Base-by-base conservation (phyloP, 2,888 invertebrate genomes). In the Harpalus rufipes region DNA sequence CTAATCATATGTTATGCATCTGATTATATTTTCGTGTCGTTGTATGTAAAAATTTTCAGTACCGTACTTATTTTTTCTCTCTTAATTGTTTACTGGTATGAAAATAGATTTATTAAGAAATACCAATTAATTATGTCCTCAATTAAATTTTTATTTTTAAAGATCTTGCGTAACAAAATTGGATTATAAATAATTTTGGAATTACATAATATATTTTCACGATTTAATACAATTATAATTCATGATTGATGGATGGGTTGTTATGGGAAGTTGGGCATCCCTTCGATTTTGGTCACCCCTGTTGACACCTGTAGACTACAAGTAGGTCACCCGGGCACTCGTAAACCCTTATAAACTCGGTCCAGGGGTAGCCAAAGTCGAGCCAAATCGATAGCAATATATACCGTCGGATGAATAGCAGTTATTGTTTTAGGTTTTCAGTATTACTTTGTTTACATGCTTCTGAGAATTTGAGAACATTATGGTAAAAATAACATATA, bases 291-390 rank as follows among this genome's bases (percentile, higher is more conserved):
- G 74, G 32, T 16, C 61, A 82, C 7, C 76, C 84, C 63, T 76
- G 56, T 65, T 59, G 76, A 84, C 84, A 84, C 84, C 84, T 84
- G 84, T 84, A 78, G 84, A 51, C 76, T 58, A 44, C 51, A 84
- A 84, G 76, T 84, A 78, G 84, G 84, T 84, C 84, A 78, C 76
- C 76, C 84, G 78, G 84, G 84, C 44, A 63, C 76, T 59, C 51
- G 72, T 56, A 72, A 68, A 82, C 74, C 82, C 82, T 82, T 82
- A 82, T 80, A 80, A 80, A 80, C 61, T 61, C 61, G 58, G 41
- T 72, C 59, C 82, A 82, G 82, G 82, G 82, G 82, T 82, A 72
- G 14, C 41, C 32, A 82, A 82, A 82, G 74, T 74, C 32, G 16
- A 39, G 39, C 10, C 32, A 59, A 82, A 82, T 82, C 82, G 82